phyloP scores from a whole-genome alignment of 2,888 invertebrate genomes.

The Dendrolimus houi region DNA sequence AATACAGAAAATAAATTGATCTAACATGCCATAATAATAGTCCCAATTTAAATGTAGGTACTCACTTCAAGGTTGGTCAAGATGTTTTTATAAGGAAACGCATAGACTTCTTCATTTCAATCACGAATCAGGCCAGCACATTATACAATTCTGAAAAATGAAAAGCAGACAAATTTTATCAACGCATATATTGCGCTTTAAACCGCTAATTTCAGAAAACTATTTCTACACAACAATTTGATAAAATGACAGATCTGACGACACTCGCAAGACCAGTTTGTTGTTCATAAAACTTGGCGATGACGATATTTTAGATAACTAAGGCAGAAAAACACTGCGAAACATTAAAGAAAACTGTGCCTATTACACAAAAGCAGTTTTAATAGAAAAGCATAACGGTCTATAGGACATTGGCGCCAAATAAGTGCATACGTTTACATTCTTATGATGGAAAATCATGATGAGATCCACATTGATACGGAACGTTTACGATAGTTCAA shows the following conservation, averaged over 20 bases:
- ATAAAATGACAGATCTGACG: slow-evolving; percentile 69
- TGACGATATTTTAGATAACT: slow-evolving; percentile 17
- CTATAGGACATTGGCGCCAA: slow-evolving; percentile 71
- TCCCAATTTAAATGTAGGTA: slow-evolving; percentile 17
- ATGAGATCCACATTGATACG: slow-evolving; percentile 13
- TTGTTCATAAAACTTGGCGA: slow-evolving; percentile 37
- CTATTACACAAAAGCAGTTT: slow-evolving; percentile 16
- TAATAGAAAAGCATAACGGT: slow-evolving; percentile 52
- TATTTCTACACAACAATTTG: slow-evolving; percentile 43
- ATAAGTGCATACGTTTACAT: slow-evolving; percentile 73
- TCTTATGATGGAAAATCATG: slow-evolving; percentile 13
- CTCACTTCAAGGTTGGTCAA: slow-evolving; percentile 75
- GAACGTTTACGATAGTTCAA: slow-evolving; percentile 8
- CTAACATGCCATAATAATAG: not conserved
- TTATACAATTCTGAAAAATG: slow-evolving; percentile 39
- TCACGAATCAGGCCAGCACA: slow-evolving; percentile 27
- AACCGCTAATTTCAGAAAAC: slow-evolving; percentile 21
- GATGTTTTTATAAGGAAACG: slow-evolving; percentile 59
- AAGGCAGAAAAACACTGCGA: slow-evolving; percentile 13
- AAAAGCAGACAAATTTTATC: slow-evolving; percentile 9
- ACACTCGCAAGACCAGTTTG: slow-evolving; percentile 67
- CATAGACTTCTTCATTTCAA: slow-evolving; percentile 60
- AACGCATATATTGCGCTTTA: slow-evolving; percentile 8
- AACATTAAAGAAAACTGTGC: slow-evolving; percentile 15
- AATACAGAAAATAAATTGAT: not conserved